Percentiles rank a stretch among this genome's conserved stretches.
Conservation (phyloP, 2,888 invertebrate genomes). For the Coronaproctus castanopsis region DNA sequence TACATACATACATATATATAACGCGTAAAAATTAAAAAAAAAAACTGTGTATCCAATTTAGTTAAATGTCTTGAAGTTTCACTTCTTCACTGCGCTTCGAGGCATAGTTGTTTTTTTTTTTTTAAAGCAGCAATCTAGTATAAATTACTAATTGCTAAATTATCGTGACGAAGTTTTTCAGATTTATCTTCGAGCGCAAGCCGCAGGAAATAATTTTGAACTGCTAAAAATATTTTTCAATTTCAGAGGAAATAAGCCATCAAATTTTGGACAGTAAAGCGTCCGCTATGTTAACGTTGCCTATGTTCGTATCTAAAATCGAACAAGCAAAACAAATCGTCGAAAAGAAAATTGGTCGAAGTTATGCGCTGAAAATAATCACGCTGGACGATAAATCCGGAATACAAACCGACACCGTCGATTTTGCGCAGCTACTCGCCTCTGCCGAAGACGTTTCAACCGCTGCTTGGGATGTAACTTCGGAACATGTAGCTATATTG, state of each 20-base stretch:
- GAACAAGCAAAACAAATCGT: constrained; percentile 13
- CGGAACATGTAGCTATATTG: constrained; percentile 43
- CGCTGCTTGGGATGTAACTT: constrained; percentile 28
- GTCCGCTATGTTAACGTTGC: constrained; percentile 18
- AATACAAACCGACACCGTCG: background rate
- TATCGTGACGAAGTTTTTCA: too few species aligned
- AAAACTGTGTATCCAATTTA: too few species aligned
- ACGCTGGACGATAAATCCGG: background rate
- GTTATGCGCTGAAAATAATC: background rate
- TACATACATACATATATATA: too few species aligned
- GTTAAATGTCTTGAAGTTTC: too few species aligned
- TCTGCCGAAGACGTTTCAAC: constrained; percentile 32
- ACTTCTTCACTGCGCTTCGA: too few species aligned
- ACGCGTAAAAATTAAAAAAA: too few species aligned
- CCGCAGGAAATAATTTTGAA: too few species aligned
- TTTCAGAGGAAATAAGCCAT: constrained; percentile 21
- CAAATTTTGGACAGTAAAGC: constrained; percentile 19
- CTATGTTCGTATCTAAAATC: constrained; percentile 17
- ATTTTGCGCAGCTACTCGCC: constrained; percentile 25
- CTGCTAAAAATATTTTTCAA: too few species aligned
- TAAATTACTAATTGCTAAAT: too few species aligned
- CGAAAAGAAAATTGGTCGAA: constrained; percentile 4
- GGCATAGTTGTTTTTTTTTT: too few species aligned
- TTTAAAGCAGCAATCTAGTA: too few species aligned
- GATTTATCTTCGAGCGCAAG: too few species aligned